phyloP scores from a whole-genome alignment of 1,140 invertebrate genomes.

The Oncopodura yosiiana region DNA sequence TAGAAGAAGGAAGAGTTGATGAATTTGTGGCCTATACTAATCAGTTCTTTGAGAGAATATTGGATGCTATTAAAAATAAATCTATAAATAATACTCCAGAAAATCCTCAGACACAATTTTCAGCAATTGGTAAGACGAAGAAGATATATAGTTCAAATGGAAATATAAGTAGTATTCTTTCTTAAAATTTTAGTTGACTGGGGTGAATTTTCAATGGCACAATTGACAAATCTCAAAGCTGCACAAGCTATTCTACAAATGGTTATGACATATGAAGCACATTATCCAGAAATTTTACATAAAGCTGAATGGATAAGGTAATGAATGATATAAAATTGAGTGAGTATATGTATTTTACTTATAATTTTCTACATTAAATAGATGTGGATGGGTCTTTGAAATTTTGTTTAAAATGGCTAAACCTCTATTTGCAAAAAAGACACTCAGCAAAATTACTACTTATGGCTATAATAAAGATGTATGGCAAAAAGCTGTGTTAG shows the following conservation, averaged over 20 bases:
- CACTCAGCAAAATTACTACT: neutral
- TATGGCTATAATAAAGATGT: neutral
- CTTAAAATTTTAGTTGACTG: neutral
- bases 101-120: neutral
- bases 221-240: constrained; percentile 7
- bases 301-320: too few relatives aligned
- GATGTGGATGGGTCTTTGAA: neutral
- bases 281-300: constrained; percentile 5
- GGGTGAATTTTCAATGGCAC: constrained; percentile 1
- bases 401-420: constrained; percentile 4
- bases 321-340: too few relatives aligned
- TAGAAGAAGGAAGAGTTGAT: neutral
- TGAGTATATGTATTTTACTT: too few relatives aligned
- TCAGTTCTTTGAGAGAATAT: neutral
- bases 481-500: neutral
- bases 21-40: constrained; percentile 5
- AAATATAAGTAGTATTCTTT: too few relatives aligned
- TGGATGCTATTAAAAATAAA: neutral
- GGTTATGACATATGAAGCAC: constrained; percentile 6
- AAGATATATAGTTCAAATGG: too few relatives aligned
- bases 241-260: constrained; percentile 1
- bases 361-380: neutral
- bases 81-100: neutral
- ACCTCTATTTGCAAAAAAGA: neutral
- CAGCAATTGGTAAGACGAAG: too few relatives aligned